Base-by-base conservation (phyloP, 2,888 invertebrate genomes). In the Opisthograptis luteolata region DNA sequence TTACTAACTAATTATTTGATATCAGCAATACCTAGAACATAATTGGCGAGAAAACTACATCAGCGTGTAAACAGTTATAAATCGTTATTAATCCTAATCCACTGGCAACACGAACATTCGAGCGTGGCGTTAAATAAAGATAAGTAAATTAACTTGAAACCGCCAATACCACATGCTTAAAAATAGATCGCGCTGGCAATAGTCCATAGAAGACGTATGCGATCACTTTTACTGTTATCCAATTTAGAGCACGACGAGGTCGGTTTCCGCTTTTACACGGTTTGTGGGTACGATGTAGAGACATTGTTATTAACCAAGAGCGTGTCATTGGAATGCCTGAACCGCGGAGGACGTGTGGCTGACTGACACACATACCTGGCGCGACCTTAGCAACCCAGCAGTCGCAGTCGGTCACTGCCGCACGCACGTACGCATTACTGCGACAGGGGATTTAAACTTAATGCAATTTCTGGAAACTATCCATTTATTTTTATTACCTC, bases 151-250 rank as follows among this genome's bases (percentile, higher is more conserved):
- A 72, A 68, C 68, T 68, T 50, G 51, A 72, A 81, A 84, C 82
- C 83, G 70, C 79, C 74, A 76, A 80, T 76, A 73, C 60, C 59
- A 63, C 62, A 70, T 58, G 66, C 60, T 71, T 58, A 64, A 63
- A 68, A 74, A 70, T 69, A 58, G 64, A 71, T 13, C 30, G 14
- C 40, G 64, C 64, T 63, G 64, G 74, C 72, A 77, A 81, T 82
- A 82, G 82, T 80, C 79, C 77, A 82, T 81, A 76, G 78, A 79
- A 86, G 74, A 84, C 70, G 82, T 87, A 84, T 87, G 87, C 84
- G 87, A 88, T 83, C 87, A 86, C 84, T 87, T 86, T 87, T 88
- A 88, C 88, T 89, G 87, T 87, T 89, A 88, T 87, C 84, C 87
- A 87, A 89, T 88, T 89, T 87, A 73, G 87, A 86, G 79, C 87